phyloP scores from a whole-genome alignment of 2,113 vertebrate genomes.

The Passer montanus region DNA sequence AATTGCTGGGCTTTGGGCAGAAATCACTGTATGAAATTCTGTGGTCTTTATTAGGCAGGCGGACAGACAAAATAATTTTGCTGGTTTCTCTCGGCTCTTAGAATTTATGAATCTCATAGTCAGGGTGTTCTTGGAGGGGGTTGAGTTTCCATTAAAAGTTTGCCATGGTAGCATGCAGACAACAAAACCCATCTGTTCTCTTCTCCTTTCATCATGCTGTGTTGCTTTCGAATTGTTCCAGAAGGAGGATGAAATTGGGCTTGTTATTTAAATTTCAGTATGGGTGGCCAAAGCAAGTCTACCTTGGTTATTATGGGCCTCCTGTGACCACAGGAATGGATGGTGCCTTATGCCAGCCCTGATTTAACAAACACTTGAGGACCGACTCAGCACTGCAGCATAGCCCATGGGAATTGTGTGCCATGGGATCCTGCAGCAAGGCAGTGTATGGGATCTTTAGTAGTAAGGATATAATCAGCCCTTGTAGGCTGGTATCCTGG shows the following conservation, averaged over 20 bases:
- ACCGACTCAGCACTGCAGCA: accelerated
- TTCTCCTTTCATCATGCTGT: not conserved
- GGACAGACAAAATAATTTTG: conserved; percentile 40
- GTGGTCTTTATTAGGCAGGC: conserved; percentile 45
- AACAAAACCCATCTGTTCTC: not conserved
- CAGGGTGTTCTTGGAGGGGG: not conserved
- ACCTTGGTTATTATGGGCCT: not conserved
- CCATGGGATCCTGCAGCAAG: not conserved
- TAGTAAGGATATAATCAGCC: not conserved
- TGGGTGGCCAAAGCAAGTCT: not conserved
- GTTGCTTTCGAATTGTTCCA: not conserved
- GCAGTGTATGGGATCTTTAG: not conserved
- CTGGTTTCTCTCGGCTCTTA: not conserved
- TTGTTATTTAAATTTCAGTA: conserved; percentile 23
- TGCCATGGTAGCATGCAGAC: not conserved
- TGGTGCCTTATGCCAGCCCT: not conserved
- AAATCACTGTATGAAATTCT: conserved; percentile 37
- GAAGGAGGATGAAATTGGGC: not conserved
- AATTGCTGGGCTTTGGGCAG: conserved; percentile 33
- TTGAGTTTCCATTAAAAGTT: not conserved
- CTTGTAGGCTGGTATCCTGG: not conserved
- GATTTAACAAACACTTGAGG: not conserved
- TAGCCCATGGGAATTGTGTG: not conserved
- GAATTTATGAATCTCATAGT: conserved; percentile 29
- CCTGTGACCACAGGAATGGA: not conserved